These are phyloP conservation scores for Salpingus planirostris DNA, from an alignment of 2,888 invertebrate genomes.

Conservation along the genomic window DNA sequence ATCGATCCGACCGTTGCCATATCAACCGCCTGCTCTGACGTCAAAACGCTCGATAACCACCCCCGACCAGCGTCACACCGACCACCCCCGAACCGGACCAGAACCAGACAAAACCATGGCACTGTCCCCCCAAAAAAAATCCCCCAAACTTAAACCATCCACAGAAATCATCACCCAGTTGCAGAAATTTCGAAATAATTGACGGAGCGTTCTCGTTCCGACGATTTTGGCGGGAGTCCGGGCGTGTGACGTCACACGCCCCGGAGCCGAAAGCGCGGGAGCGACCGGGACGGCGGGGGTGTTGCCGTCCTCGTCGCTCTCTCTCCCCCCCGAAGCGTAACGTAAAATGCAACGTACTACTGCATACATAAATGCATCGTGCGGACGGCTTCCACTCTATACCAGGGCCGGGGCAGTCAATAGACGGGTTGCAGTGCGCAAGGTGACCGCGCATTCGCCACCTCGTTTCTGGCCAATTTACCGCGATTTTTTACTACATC, in stretches of 20 bases:
- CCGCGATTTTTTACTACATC: too few relatives aligned
- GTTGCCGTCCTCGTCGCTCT: slow-evolving; percentile 6
- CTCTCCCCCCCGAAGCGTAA: slow-evolving; percentile 23
- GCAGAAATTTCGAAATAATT: too few relatives aligned
- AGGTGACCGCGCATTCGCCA: slow-evolving; percentile 9
- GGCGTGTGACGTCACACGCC: slow-evolving; percentile 18
- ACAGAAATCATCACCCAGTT: too few relatives aligned
- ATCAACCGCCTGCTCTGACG: slow-evolving; percentile 30
- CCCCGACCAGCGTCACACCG: too few relatives aligned
- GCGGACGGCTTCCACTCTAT: too few relatives aligned
- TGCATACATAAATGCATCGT: slow-evolving; percentile 30
- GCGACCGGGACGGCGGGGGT: slow-evolving; percentile 11
- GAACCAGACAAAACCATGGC: too few relatives aligned
- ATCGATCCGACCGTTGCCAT: slow-evolving; percentile 23
- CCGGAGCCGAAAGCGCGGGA: slow-evolving; percentile 7
- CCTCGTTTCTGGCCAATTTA: background rate
- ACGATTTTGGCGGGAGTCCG: slow-evolving; percentile 20
- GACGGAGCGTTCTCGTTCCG: too few relatives aligned
- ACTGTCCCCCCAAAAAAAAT: too few relatives aligned
- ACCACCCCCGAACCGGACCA: too few relatives aligned
- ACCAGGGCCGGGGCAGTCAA: slow-evolving; percentile 23
- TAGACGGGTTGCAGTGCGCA: slow-evolving; percentile 19
- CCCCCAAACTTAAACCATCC: too few relatives aligned
- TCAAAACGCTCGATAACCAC: slow-evolving; percentile 17
- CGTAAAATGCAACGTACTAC: slow-evolving; percentile 38